Percentiles rank a stretch among this genome's conserved stretches.
phyloP scores from a whole-genome alignment of 2,797 vertebrate species.

The Picus viridis region DNA sequence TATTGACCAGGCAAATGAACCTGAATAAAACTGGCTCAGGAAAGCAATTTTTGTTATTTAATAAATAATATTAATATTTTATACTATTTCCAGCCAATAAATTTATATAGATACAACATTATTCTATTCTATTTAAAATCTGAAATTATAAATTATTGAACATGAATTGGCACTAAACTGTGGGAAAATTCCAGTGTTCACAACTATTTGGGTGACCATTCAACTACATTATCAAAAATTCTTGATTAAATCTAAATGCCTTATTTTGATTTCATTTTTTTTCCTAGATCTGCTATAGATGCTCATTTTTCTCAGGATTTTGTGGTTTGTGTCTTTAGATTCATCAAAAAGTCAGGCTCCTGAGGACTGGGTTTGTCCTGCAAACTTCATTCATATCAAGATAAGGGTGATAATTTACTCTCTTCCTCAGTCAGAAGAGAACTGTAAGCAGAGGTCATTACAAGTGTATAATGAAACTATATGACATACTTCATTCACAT shows the following conservation, averaged over 20 bases:
- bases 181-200: too few relatives aligned
- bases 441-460: neutral
- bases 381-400: neutral
- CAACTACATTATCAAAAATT: neutral
- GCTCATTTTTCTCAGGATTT: neutral
- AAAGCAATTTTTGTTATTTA: too few relatives aligned
- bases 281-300: neutral
- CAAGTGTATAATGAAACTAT: neutral
- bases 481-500: neutral
- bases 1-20: too few relatives aligned
- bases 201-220: too few relatives aligned
- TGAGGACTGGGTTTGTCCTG: neutral
- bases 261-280: neutral
- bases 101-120: too few relatives aligned
- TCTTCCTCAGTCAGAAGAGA: neutral
- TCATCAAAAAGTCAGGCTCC: neutral
- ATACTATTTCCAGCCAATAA: too few relatives aligned
- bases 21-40: too few relatives aligned
- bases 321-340: neutral
- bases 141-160: too few relatives aligned
- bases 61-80: too few relatives aligned
- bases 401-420: neutral
- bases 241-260: neutral
- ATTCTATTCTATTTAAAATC: too few relatives aligned
- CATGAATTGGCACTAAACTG: too few relatives aligned